Evolutionary conservation across 2,797 vertebrate genomes (phyloP).

Genomic region (Novumbra hubbsi): DNA sequence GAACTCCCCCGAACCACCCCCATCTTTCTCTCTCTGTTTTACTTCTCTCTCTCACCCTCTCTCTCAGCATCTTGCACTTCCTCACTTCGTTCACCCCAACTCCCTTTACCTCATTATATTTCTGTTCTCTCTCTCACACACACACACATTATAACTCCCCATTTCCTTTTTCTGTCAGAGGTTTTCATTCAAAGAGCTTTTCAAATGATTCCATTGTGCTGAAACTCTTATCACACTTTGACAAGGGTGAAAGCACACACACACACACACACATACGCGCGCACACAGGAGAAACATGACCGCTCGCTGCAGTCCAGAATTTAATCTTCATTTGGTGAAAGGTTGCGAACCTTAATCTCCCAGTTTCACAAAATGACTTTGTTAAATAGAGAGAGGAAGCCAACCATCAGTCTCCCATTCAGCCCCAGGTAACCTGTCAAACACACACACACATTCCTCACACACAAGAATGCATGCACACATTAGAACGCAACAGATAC

Average conservation of each 20-base stretch:
- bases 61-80: neutral
- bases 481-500: too few species aligned
- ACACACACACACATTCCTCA: neutral
- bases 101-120: neutral
- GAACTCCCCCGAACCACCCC: neutral
- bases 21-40: neutral
- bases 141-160: slow-evolving; percentile 15
- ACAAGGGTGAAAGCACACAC: slow-evolving; percentile 19
- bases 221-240: slow-evolving; percentile 36
- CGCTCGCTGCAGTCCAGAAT: neutral
- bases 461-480: neutral
- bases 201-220: slow-evolving; percentile 38
- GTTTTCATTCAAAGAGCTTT: neutral
- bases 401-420: neutral
- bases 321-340: neutral
- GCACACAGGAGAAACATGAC: neutral
- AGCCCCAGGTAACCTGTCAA: neutral
- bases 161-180: too few species aligned
- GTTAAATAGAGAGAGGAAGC: neutral
- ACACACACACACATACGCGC: neutral
- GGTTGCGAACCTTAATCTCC: neutral
- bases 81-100: neutral
- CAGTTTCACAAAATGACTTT: neutral
- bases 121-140: neutral
- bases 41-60: neutral